phyloP scores from a whole-genome alignment of 2,797 vertebrate species.

The Rhinogobio ventralis region DNA sequence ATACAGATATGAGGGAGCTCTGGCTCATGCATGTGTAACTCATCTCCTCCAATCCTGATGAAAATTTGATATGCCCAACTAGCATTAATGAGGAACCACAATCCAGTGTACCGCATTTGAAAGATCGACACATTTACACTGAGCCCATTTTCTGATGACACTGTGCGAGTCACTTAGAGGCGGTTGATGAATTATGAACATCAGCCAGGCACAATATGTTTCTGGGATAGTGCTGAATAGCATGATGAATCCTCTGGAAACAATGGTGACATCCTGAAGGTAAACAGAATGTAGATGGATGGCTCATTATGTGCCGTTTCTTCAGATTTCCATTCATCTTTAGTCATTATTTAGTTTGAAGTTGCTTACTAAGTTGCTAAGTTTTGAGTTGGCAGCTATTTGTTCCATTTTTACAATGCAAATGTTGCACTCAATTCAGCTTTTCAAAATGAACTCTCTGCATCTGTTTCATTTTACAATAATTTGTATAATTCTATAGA shows the following conservation, averaged over 20 bases:
- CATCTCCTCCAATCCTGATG: constrained; percentile 29
- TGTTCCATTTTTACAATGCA: constrained; percentile 8
- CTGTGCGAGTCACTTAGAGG: constrained; percentile 1
- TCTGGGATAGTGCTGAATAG: constrained; percentile 34
- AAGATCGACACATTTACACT: constrained; percentile 29
- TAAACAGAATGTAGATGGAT: constrained; percentile 26
- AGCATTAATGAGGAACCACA: constrained; percentile 26
- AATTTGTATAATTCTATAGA: constrained; percentile 1
- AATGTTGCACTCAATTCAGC: not conserved
- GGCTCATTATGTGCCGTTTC: constrained; percentile 23
- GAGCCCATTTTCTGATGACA: constrained; percentile 32
- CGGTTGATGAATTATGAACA: constrained; percentile 38
- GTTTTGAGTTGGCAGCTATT: constrained; percentile 24
- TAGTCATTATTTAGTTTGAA: constrained; percentile 5
- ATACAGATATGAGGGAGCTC: not conserved
- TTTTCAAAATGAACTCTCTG: not conserved
- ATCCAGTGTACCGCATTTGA: not conserved
- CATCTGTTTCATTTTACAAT: not conserved
- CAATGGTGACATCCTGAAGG: constrained; percentile 12
- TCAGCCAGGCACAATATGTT: constrained; percentile 14
- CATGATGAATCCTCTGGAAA: constrained; percentile 29
- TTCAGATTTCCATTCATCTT: constrained; percentile 7
- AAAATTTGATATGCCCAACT: constrained; percentile 43
- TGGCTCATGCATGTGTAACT: not conserved
- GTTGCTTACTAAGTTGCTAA: constrained; percentile 6